Base-by-base conservation (phyloP, 1,140 invertebrate species). In the Pseudoatta argentina region DNA sequence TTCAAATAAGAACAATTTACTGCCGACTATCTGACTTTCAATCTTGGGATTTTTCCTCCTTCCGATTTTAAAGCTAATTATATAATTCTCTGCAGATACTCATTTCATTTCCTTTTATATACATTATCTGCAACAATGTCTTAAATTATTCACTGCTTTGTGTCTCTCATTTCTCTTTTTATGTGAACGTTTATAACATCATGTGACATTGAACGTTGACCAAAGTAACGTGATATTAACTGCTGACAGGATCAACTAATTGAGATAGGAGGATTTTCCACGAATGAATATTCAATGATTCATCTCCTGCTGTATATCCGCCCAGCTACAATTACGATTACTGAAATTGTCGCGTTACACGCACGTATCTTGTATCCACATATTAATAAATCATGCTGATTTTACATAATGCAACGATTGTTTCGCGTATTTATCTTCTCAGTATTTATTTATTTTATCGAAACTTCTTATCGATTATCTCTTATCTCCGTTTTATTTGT, bases 251-350 rank as follows among this genome's bases (percentile, higher is more conserved):
- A 69, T n/a, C 44, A 51, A 30, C 55, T n/a, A 24, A 44, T 59
- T 14, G 48, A 53, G n/a, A 77, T 77, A 30, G 48, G 0, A 57
- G n/a, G 1, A 27, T 88, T 61, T 88, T 71, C 16, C 27, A 57
- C 4, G 63, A 87, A 66, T 6, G 30, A 44, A 57, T 44, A 82
- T 30, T 7, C 21, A 51, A 85, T 88, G 64, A 72, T 5, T 71
- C 55, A 85, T 51, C 55, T 61, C 0, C 44, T 51, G n/a, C 34
- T 12, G 18, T 39, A 73, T 39, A 57, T 55, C 21, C 21, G n/a
- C 63, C 12, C 18, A 24, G 24, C 24, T 63, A 34, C 12, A 48
- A 51, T 73, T 55, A 75, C n/a, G 18, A 10, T 55, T 67, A 83
- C 51, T 73, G 69, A 48, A 39, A 0, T 48, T 21, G 18, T 59